Conservation (phyloP, 2,797 vertebrate species). For the Columba guinea region DNA sequence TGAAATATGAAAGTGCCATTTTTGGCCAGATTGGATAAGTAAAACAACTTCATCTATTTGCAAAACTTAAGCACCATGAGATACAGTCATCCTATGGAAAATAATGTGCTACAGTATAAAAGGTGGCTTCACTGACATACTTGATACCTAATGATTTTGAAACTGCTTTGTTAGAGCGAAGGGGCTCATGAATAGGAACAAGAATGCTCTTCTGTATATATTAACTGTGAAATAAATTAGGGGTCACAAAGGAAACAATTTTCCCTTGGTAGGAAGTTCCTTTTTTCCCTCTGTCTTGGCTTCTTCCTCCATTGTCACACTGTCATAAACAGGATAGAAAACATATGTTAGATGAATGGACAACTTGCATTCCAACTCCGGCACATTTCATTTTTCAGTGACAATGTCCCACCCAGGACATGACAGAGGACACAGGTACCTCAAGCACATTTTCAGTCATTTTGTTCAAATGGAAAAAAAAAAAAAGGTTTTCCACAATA, state of each 20-base stretch:
- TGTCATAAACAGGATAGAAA: not conserved
- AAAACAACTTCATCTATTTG: not conserved
- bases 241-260: not conserved
- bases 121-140: not conserved
- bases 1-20: conserved; percentile 42
- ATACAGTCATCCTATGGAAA: not conserved
- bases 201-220: not conserved
- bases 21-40: conserved; percentile 16
- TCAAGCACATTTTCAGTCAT: not conserved
- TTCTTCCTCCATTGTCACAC: not conserved
- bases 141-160: not conserved
- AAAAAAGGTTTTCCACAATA: not conserved
- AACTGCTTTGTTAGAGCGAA: not conserved
- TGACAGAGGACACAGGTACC: not conserved
- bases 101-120: not conserved
- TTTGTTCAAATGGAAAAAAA: not conserved
- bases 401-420: too few relatives aligned
- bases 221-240: not conserved
- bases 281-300: not conserved
- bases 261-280: not conserved
- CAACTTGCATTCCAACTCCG: not conserved
- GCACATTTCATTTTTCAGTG: not conserved
- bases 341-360: not conserved
- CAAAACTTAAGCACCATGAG: not conserved
- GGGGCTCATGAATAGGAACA: not conserved